Percentiles rank a stretch among this genome's conserved stretches.
Evolutionary conservation across 2,888 invertebrate genomes (phyloP).

Genomic region (Dendrolimus pini): DNA sequence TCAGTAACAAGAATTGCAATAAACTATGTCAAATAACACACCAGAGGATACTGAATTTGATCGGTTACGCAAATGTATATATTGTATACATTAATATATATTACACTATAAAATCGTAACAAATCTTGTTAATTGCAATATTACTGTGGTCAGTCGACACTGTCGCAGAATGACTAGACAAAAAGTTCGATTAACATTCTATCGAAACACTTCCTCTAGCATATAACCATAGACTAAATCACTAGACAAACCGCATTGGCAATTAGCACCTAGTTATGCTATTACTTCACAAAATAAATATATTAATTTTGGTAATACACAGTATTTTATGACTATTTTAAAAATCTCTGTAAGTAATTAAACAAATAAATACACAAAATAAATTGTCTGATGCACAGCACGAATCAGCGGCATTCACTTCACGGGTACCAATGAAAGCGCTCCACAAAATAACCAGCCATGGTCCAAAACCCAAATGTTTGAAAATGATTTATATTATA

Average conservation of each 20-base stretch:
- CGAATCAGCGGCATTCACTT: background rate
- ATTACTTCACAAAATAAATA: conserved; percentile 17
- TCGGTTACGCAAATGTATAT: background rate
- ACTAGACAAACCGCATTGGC: conserved; percentile 4
- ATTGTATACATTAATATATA: background rate
- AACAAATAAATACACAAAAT: background rate
- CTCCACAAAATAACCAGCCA: background rate
- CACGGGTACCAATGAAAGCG: background rate
- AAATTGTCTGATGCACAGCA: background rate
- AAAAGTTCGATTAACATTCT: conserved; percentile 2
- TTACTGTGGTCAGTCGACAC: background rate
- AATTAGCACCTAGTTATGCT: conserved; percentile 17
- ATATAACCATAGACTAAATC: conserved; percentile 8
- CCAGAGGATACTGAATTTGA: conserved; percentile 8
- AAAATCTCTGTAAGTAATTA: background rate
- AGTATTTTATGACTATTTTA: background rate
- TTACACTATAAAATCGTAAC: too few species aligned
- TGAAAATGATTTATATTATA: conserved; percentile 40
- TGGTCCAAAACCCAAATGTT: conserved; percentile 17
- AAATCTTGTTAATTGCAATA: too few species aligned
- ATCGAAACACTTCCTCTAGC: conserved; percentile 5
- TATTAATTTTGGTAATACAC: conserved; percentile 13
- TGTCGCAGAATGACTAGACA: conserved; percentile 5
- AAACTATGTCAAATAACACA: too few species aligned
- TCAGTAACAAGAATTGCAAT: too few species aligned